Conservation (phyloP, 2,797 vertebrate genomes). For the Hapalemur alaotrensis region DNA sequence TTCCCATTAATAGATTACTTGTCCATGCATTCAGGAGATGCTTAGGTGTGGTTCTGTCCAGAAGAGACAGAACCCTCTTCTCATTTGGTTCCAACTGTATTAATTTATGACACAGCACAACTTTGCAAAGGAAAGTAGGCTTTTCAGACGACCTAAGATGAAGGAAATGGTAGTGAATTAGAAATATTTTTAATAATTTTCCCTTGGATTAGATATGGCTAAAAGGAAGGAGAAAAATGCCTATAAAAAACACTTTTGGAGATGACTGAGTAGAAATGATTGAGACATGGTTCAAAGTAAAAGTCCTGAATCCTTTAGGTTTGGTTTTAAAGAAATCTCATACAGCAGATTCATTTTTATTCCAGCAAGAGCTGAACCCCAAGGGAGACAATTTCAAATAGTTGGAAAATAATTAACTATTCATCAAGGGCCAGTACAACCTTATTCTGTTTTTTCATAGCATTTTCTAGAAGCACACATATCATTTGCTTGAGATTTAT, state of each 20-base stretch:
- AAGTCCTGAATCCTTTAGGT: background rate
- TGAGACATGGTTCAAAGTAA: background rate
- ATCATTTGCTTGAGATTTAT: background rate
- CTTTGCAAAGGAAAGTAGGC: background rate
- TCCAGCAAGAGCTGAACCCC: background rate
- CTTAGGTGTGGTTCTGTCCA: background rate
- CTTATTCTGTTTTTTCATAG: background rate
- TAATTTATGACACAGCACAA: background rate
- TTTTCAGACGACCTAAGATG: background rate
- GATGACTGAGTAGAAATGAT: background rate
- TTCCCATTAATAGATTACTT: background rate
- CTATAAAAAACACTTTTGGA: background rate
- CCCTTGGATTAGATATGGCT: background rate
- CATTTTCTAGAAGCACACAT: background rate
- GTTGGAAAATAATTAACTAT: conserved; percentile 43
- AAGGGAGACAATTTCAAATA: background rate
- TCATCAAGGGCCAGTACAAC: background rate
- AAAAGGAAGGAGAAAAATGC: background rate
- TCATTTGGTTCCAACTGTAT: background rate
- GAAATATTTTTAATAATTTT: conserved; percentile 3
- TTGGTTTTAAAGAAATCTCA: background rate
- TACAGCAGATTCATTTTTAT: background rate
- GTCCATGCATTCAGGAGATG: background rate
- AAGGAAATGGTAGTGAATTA: background rate
- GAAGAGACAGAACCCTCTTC: background rate